Evolutionary conservation across 2,888 invertebrate species (phyloP).

Genomic region (Autographa gamma): DNA sequence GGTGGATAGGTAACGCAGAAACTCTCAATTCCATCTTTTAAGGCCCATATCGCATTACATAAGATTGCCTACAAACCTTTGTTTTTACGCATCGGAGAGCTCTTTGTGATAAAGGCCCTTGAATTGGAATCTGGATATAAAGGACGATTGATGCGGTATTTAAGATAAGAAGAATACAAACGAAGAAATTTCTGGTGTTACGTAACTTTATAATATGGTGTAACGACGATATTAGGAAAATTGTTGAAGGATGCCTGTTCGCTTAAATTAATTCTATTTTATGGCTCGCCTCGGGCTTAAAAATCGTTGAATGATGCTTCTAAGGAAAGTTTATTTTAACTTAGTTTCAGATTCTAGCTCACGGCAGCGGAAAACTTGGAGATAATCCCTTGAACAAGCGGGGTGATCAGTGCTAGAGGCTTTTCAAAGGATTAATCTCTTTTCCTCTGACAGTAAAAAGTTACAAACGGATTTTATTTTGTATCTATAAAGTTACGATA

Average conservation of each 20-base stretch:
- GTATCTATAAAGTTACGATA: background rate
- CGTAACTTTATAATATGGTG: background rate
- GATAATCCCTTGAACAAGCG: background rate
- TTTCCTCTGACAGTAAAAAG: too few species aligned
- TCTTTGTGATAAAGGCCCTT: conserved; percentile 33
- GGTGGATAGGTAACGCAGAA: too few species aligned
- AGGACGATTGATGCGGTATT: conserved; percentile 11
- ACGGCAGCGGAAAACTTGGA: background rate
- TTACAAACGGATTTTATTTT: background rate
- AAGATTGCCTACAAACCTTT: conserved; percentile 29
- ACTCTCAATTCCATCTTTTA: conserved; percentile 15
- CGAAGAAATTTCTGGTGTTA: background rate
- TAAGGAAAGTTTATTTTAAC: too few species aligned
- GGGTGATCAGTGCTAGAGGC: background rate
- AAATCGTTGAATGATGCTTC: background rate
- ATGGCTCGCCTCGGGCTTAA: background rate
- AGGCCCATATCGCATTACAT: conserved; percentile 31
- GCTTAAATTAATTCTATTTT: background rate
- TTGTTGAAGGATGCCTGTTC: background rate
- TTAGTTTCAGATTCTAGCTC: background rate
- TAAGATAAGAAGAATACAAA: background rate
- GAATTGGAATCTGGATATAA: conserved; percentile 15
- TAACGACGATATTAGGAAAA: background rate
- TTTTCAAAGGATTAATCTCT: background rate
- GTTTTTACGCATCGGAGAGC: conserved; percentile 35